phyloP scores from a whole-genome alignment of 1,140 invertebrate species.

The Apis laboriosa region DNA sequence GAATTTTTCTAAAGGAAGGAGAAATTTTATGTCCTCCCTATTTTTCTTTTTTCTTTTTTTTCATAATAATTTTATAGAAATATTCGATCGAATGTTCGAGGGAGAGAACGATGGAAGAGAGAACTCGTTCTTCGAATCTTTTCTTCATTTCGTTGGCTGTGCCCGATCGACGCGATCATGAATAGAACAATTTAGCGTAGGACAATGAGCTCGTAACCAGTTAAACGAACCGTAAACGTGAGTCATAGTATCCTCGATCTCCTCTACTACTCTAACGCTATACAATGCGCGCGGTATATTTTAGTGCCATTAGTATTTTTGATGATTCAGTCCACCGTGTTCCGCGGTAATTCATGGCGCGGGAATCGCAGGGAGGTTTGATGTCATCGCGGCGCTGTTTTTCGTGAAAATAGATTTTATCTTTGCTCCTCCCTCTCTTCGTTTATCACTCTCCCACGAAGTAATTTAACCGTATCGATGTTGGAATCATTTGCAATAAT shows the following conservation, averaged over 20 bases:
- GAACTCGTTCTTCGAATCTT: neutral
- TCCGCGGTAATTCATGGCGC: neutral
- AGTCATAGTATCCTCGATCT: conserved; percentile 33
- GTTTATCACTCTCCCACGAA: neutral
- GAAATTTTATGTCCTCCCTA: no score
- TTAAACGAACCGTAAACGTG: conserved; percentile 52
- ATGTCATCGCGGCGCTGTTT: neutral
- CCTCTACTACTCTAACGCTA: conserved; percentile 13
- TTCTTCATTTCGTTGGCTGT: neutral
- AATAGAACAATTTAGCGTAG: conserved; percentile 22
- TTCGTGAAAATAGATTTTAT: neutral
- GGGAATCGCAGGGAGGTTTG: neutral
- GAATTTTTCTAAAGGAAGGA: no score
- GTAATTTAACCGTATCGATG: neutral
- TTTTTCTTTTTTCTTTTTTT: neutral
- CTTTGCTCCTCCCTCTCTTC: no score
- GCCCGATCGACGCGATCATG: conserved; percentile 2
- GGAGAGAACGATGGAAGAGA: rapidly evolving
- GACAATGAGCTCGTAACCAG: conserved; percentile 50
- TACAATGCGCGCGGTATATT: conserved; percentile 2
- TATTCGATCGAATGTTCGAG: neutral
- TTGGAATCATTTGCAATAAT: no score
- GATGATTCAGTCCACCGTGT: conserved; percentile 32
- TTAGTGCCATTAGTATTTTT: conserved; percentile 38
- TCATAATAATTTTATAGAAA: neutral